Conservation (phyloP, 2,797 vertebrate species). For the Sebastes paucispinis region DNA sequence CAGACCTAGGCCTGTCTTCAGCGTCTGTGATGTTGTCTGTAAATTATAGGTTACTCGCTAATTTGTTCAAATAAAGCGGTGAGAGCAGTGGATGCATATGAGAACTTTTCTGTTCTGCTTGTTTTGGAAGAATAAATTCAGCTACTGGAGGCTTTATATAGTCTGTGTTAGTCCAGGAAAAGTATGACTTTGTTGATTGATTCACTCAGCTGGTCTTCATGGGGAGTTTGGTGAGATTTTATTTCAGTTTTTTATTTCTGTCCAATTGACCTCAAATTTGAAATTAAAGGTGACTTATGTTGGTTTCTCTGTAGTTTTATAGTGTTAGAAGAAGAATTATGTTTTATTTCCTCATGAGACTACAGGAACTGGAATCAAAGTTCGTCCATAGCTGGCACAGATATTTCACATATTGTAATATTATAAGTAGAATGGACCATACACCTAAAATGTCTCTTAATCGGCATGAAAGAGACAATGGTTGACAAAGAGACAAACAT, state of each 20-base stretch:
- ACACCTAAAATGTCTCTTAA: not conserved
- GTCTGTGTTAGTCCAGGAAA: constrained; percentile 41
- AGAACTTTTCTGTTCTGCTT: constrained; percentile 52
- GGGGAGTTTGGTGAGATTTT: constrained; percentile 4
- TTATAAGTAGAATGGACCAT: not conserved
- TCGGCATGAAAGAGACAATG: not conserved
- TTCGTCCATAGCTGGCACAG: not conserved
- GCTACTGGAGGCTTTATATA: constrained; percentile 46
- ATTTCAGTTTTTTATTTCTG: constrained; percentile 17
- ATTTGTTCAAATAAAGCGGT: constrained; percentile 66
- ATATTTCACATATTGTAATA: not conserved
- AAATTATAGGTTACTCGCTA: constrained; percentile 62
- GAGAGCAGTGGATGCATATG: constrained; percentile 19
- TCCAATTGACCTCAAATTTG: not conserved
- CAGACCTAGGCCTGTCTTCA: constrained; percentile 32
- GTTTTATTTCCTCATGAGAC: not conserved
- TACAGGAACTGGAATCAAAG: not conserved
- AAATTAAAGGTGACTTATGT: not conserved
- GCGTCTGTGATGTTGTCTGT: constrained; percentile 51
- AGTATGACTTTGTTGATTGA: constrained; percentile 47
- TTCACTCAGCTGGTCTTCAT: constrained; percentile 35
- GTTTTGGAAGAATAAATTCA: constrained; percentile 60
- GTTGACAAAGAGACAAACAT: too few species aligned
- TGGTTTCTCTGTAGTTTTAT: constrained; percentile 1
- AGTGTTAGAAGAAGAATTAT: not conserved